Evolutionary conservation across 2,888 invertebrate species (phyloP).

Genomic region (Willowsia nigromaculata): DNA sequence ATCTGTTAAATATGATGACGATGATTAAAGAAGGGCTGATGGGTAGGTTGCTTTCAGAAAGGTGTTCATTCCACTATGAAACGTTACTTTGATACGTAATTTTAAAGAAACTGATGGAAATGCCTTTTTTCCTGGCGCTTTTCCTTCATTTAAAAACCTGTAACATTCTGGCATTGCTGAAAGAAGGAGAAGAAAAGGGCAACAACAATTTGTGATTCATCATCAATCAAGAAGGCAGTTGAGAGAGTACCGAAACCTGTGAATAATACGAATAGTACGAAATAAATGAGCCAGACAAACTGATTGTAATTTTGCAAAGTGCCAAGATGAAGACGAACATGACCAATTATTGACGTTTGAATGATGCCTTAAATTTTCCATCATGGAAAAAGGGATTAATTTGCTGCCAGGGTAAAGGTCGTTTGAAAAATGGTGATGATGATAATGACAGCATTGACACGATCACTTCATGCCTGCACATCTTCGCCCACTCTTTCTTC

Average conservation of each 20-base stretch:
- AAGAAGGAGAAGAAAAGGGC: not conserved
- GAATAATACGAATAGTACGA: not conserved
- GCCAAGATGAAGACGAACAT: slow-evolving; percentile 25
- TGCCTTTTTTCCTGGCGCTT: slow-evolving; percentile 37
- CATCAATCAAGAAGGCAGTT: slow-evolving; percentile 2
- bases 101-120: slow-evolving; percentile 1
- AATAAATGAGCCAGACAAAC: slow-evolving; percentile 5
- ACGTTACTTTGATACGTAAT: slow-evolving; percentile 39
- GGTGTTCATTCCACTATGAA: slow-evolving; percentile 11
- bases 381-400: slow-evolving; percentile 46
- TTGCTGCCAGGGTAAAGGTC: slow-evolving; percentile 33
- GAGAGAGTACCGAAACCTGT: not conserved
- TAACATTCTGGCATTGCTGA: not conserved
- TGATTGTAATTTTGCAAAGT: not conserved
- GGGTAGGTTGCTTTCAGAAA: not conserved
- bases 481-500: not conserved
- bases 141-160: not conserved
- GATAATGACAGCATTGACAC: slow-evolving; percentile 52
- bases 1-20: slow-evolving; percentile 1
- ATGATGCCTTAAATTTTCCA: not conserved
- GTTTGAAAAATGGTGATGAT: slow-evolving; percentile 52
- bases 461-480: slow-evolving; percentile 20
- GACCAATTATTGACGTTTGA: slow-evolving; percentile 48
- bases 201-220: slow-evolving; percentile 10
- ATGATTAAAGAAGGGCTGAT: not conserved